These are phyloP conservation scores for Hippocampus abdominalis DNA, from an alignment of 2,113 vertebrate species.

Conservation along the genomic window DNA sequence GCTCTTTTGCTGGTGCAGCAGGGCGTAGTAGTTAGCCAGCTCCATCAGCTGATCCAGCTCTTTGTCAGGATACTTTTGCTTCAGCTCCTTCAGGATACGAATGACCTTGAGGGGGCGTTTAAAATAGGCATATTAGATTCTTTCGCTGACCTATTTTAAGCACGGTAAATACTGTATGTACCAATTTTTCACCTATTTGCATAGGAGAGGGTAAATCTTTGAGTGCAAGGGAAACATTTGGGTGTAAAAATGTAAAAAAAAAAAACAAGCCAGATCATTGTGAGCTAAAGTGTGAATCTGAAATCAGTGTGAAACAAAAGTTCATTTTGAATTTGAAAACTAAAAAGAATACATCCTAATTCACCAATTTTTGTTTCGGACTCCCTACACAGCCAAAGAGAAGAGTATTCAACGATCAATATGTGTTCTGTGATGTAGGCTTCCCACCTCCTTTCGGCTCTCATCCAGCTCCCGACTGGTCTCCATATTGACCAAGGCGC, in stretches of 20 bases:
- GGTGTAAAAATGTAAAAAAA: background rate
- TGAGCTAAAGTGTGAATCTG: too few species aligned
- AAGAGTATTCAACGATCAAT: too few species aligned
- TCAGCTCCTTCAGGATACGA: constrained; percentile 92
- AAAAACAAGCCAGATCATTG: background rate
- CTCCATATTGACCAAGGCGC: constrained; percentile 71
- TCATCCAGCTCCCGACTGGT: constrained; percentile 85
- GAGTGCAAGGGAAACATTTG: background rate
- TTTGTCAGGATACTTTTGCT: constrained; percentile 92
- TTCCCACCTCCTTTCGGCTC: constrained; percentile 83
- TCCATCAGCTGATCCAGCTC: constrained; percentile 92
- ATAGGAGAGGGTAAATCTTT: background rate
- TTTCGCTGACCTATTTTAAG: background rate
- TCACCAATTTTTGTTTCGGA: too few species aligned
- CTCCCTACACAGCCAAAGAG: too few species aligned
- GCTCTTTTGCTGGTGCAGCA: constrained; percentile 96
- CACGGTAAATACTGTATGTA: background rate
- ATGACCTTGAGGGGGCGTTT: constrained; percentile 70
- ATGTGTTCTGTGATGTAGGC: too few species aligned
- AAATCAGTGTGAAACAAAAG: too few species aligned
- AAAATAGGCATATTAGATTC: background rate
- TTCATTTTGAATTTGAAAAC: too few species aligned
- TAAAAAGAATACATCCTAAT: too few species aligned
- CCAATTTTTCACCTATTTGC: background rate
- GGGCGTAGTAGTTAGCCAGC: constrained; percentile 89